Base-by-base conservation (phyloP, 1,140 invertebrate genomes). In the Saccostrea cuccullata region DNA sequence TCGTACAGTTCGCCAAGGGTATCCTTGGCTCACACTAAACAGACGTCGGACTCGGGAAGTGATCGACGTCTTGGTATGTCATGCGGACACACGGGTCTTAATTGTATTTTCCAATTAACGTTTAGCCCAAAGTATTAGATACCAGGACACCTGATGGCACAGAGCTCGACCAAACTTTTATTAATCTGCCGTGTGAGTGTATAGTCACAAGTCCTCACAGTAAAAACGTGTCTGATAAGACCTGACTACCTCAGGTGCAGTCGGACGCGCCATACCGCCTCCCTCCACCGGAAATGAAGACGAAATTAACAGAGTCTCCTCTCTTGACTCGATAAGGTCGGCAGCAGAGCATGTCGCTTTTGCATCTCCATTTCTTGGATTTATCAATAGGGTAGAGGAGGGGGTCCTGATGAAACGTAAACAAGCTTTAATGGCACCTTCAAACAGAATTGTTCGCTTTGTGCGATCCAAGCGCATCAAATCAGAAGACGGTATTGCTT, bases 81-180 rank as follows among this genome's bases (percentile, higher is more conserved):
- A 77, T 12, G 23, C 26, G 70, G 70, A 77, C 26, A 77, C 30
- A 26, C 70, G 30, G 13, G 30, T 36, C 23, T 77, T 77, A 77
- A 77, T 77, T 77, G 70, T 36, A 77, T 77, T 77, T 77, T 77
- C 70, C 70, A 77, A 77, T 77, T 77, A 77, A 77, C 70, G 70
- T 77, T 30, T 77, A 64, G 58, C 15, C 30, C 23, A 36, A 30
- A 30, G 70, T 30, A 77, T 36, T 30, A 77, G 30, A 26, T 77
- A 30, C 30, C 23, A 77, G 13, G 70, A 77, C 70, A 30, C 23
- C 23, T 77, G 70, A 77, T 36, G 30, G 30, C 23, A 36, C 30
- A 36, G 26, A 77, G 36, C 23, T 26, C 70, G 36, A 77, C 70
- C 70, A 26, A 77, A 30, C 26, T 30, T 77, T 77, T 26, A 36